phyloP scores from a whole-genome alignment of 2,888 invertebrate genomes.

The Creontiades dilutus region DNA sequence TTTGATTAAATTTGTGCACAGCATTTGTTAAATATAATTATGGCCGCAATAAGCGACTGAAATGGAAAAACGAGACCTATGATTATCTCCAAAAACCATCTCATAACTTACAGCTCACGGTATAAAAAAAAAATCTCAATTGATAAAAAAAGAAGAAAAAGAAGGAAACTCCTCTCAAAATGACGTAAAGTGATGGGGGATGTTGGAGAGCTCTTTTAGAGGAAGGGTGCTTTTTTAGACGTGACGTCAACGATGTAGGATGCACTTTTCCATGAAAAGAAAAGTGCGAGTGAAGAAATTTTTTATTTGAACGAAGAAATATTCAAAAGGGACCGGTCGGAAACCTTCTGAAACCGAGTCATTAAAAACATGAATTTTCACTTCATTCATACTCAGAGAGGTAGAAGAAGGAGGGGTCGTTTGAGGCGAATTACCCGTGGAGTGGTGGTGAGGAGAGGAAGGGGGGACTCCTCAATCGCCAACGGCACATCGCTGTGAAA shows the following conservation, averaged over 20 bases:
- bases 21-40: too few species aligned
- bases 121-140: not conserved
- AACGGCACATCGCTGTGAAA: constrained; percentile 30
- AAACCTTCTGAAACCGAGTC: constrained; percentile 43
- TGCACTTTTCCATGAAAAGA: constrained; percentile 33
- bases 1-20: too few species aligned
- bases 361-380: constrained; percentile 64
- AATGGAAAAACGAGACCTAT: too few species aligned
- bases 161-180: not conserved
- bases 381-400: constrained; percentile 46
- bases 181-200: not conserved
- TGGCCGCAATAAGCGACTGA: too few species aligned
- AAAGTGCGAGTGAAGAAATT: not conserved
- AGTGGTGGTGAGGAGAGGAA: too few species aligned
- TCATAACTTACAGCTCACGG: not conserved
- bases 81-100: not conserved
- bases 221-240: not conserved
- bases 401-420: not conserved
- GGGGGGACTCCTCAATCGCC: constrained; percentile 50
- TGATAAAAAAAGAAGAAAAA: too few species aligned
- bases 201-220: not conserved
- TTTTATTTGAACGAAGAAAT: constrained; percentile 20
- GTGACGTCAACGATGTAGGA: not conserved
- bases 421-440: not conserved
- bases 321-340: constrained; percentile 12